Evolutionary conservation across 2,888 invertebrate genomes (phyloP).

Genomic region (Cheilosia variabilis): DNA sequence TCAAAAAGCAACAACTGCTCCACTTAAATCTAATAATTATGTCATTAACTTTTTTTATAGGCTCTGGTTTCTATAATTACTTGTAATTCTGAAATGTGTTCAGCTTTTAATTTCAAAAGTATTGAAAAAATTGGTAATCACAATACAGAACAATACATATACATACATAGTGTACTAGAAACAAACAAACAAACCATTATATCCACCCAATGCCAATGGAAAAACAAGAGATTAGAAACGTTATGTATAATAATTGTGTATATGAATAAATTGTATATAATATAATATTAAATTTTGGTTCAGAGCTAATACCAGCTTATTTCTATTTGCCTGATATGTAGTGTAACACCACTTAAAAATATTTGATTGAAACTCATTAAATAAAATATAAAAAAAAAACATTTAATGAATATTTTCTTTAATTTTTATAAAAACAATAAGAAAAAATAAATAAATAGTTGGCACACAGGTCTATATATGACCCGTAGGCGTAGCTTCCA

Average conservation of each 20-base stretch:
- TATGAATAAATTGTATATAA: conserved; percentile 75
- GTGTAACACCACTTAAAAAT: conserved; percentile 57
- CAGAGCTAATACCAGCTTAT: conserved; percentile 63
- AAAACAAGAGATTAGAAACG: conserved; percentile 65
- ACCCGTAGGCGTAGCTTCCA: too few species aligned
- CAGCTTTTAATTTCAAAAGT: conserved; percentile 1
- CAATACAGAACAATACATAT: background rate
- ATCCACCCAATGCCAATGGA: conserved; percentile 59
- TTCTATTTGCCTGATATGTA: conserved; percentile 63
- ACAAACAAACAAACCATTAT: background rate
- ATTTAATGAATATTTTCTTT: background rate
- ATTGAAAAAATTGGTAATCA: conserved; percentile 4
- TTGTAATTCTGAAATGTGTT: background rate
- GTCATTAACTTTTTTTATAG: conserved; percentile 6
- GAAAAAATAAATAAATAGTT: too few species aligned
- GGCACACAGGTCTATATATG: too few species aligned
- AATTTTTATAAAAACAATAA: too few species aligned
- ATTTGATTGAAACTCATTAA: conserved; percentile 59
- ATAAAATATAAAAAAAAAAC: conserved; percentile 36
- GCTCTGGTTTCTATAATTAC: conserved; percentile 10
- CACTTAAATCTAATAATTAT: conserved; percentile 32
- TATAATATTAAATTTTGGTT: conserved; percentile 67
- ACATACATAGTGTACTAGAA: background rate
- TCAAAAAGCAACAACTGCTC: conserved; percentile 32
- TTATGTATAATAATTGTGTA: conserved; percentile 68